These are phyloP conservation scores for Takifugu flavidus DNA, from an alignment of 2,113 vertebrate genomes.

Conservation along the genomic window DNA sequence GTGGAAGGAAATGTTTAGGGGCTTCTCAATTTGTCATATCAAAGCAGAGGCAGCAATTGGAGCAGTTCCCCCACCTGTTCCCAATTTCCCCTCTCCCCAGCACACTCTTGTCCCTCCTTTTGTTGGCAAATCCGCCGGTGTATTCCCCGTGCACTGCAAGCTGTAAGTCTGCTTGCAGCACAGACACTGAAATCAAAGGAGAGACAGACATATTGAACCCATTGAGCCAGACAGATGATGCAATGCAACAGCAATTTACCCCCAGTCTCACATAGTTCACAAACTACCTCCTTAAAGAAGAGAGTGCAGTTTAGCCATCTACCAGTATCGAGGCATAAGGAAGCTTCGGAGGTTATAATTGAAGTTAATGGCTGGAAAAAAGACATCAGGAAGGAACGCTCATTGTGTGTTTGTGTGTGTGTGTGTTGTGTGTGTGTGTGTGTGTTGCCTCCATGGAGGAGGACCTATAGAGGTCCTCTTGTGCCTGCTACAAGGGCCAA, in stretches of 20 bases:
- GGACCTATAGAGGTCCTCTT: slow-evolving; percentile 56
- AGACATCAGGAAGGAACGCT: slow-evolving; percentile 26
- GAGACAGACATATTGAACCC: slow-evolving; percentile 70
- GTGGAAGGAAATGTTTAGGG: slow-evolving; percentile 64
- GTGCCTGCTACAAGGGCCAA: slow-evolving; percentile 55
- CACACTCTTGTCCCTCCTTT: slow-evolving; percentile 63
- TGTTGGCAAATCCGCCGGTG: slow-evolving; percentile 53
- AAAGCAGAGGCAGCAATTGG: slow-evolving; percentile 59
- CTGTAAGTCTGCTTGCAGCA: slow-evolving; percentile 39
- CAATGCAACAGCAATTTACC: slow-evolving; percentile 70
- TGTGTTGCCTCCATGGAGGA: slow-evolving; percentile 47
- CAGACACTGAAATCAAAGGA: slow-evolving; percentile 73
- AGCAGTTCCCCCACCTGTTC: slow-evolving; percentile 65
- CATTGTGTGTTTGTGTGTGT: slow-evolving; percentile 16
- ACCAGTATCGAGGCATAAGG: slow-evolving; percentile 45
- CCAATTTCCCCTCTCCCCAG: slow-evolving; percentile 65
- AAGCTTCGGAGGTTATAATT: slow-evolving; percentile 58
- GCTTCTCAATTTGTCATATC: slow-evolving; percentile 74
- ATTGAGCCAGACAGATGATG: slow-evolving; percentile 74
- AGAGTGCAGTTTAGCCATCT: slow-evolving; percentile 24
- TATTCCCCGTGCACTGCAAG: slow-evolving; percentile 29
- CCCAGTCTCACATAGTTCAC: slow-evolving; percentile 45
- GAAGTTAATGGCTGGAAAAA: slow-evolving; percentile 45
- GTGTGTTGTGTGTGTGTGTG: slow-evolving; percentile 7
- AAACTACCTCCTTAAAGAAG: slow-evolving; percentile 48